These are phyloP conservation scores for Micromys minutus DNA, from an alignment of 2,113 vertebrate genomes.

Conservation along the genomic window DNA sequence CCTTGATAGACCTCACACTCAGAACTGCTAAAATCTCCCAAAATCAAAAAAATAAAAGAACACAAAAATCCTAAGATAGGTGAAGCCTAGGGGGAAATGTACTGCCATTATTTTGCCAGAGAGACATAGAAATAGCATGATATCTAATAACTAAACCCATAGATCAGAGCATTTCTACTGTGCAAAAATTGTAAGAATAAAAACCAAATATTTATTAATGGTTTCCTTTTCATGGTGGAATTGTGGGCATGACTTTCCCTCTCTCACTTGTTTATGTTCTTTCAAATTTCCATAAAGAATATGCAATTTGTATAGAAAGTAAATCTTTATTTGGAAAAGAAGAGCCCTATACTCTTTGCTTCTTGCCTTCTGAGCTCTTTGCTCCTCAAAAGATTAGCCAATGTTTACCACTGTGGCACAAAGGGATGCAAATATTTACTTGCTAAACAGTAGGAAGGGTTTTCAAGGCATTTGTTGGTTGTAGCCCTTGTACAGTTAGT, in stretches of 20 bases:
- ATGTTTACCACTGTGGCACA: constrained; percentile 76
- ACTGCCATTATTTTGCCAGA: too few species aligned
- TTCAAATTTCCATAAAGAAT: neutral
- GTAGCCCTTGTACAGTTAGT: constrained; percentile 84
- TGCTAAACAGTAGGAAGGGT: constrained; percentile 82
- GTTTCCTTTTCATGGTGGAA: neutral
- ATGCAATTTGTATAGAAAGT: neutral
- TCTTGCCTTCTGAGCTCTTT: neutral
- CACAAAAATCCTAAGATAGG: too few species aligned
- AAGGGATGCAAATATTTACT: constrained; percentile 90
- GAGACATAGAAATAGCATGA: too few species aligned
- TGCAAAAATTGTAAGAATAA: neutral
- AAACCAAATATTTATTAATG: neutral
- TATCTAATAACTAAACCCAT: too few species aligned
- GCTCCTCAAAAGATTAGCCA: constrained; percentile 13
- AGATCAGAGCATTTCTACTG: neutral
- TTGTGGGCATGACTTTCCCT: too few species aligned
- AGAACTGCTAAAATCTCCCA: too few species aligned
- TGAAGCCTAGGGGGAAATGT: too few species aligned
- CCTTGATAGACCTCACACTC: too few species aligned
- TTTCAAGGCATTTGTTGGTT: constrained; percentile 82
- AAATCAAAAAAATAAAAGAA: too few species aligned
- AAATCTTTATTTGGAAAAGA: constrained; percentile 18
- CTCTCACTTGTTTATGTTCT: neutral
- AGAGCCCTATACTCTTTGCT: neutral